Evolutionary conservation across 2,797 vertebrate species (phyloP).

Genomic region (Leucoraja ocellata): DNA sequence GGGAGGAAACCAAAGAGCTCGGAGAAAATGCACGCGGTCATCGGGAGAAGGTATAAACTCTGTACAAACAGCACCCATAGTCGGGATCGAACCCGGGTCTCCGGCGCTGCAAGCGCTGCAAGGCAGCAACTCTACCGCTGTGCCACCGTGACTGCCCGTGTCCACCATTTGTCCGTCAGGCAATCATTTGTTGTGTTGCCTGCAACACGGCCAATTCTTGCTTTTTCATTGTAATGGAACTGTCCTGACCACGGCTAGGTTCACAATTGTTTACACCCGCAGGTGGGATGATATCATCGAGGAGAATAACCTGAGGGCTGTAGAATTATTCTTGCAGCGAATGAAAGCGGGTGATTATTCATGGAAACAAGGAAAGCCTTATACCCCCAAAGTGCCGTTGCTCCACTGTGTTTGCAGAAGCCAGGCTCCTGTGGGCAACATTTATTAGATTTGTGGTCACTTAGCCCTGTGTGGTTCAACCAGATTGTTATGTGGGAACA

Average conservation of each 20-base stretch:
- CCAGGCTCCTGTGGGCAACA: slow-evolving; percentile 1
- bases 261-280: slow-evolving; percentile 23
- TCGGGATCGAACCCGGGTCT: too few relatives aligned
- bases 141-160: too few relatives aligned
- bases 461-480: slow-evolving; percentile 12
- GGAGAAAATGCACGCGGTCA: too few relatives aligned
- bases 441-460: slow-evolving; percentile 28
- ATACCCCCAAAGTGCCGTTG: not conserved
- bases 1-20: too few relatives aligned
- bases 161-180: too few relatives aligned
- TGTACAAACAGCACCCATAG: too few relatives aligned
- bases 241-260: not conserved
- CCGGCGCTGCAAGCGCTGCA: too few relatives aligned
- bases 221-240: not conserved
- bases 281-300: not conserved
- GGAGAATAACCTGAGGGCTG: not conserved
- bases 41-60: too few relatives aligned
- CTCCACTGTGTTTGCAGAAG: not conserved
- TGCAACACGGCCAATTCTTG: not conserved
- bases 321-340: not conserved
- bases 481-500: slow-evolving; percentile 28
- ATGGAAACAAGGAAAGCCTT: not conserved
- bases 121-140: too few relatives aligned
- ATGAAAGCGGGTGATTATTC: not conserved
- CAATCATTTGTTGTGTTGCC: too few relatives aligned